Evolutionary conservation across 2,113 vertebrate species (phyloP).

Genomic region (Archocentrus centrarchus): DNA sequence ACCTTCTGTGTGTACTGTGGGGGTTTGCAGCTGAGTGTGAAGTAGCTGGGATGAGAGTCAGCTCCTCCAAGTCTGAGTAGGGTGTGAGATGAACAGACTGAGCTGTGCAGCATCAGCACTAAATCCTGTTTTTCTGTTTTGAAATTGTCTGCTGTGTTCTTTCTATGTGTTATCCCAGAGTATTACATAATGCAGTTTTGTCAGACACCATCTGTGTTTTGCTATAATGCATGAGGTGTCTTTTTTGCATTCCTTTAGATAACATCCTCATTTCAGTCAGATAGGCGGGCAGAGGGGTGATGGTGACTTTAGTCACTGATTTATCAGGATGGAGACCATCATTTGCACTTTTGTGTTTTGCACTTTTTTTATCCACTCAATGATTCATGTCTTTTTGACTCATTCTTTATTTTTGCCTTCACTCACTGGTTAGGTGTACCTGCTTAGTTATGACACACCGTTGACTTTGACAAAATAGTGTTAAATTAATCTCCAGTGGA

Average conservation of each 20-base stretch:
- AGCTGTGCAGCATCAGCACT: not conserved
- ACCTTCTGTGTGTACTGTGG: not conserved
- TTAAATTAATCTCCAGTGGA: not conserved
- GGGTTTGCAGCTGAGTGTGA: not conserved
- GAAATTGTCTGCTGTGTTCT: not conserved
- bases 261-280: not conserved
- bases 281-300: not conserved
- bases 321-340: not conserved
- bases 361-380: not conserved
- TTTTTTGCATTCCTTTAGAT: not conserved
- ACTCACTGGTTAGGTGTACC: not conserved
- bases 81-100: not conserved
- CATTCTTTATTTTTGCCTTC: not conserved
- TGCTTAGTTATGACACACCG: too few relatives aligned
- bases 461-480: not conserved
- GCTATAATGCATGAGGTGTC: not conserved
- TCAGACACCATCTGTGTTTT: not conserved
- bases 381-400: not conserved
- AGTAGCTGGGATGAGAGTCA: not conserved
- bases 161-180: too few relatives aligned
- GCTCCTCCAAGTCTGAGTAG: not conserved
- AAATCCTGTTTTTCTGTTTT: not conserved
- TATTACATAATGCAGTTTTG: not conserved
- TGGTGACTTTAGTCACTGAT: not conserved
- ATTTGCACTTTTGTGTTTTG: not conserved